Percentiles rank a stretch among this genome's conserved stretches.
These are phyloP conservation scores for Microctonus aethiopoides DNA, from an alignment of 2,888 invertebrate genomes.

Conservation along the genomic window DNA sequence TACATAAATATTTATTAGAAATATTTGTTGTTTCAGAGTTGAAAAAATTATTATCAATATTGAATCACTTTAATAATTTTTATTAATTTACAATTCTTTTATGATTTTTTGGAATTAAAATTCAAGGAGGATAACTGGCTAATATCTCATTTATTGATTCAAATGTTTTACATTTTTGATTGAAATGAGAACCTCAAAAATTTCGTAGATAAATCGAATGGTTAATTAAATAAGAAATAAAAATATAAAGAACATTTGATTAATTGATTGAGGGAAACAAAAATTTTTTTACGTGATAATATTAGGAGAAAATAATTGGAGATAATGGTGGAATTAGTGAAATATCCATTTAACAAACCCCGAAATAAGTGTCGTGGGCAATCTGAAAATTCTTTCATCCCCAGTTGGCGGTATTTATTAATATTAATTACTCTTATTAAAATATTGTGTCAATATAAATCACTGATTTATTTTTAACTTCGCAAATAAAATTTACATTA, in stretches of 20 bases:
- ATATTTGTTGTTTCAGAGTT: not conserved
- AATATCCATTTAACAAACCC: slow-evolving; percentile 28
- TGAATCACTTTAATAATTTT: not conserved
- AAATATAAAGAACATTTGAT: not conserved
- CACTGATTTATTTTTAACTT: not conserved
- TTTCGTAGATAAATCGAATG: not conserved
- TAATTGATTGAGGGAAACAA: not conserved
- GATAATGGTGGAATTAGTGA: slow-evolving; percentile 39
- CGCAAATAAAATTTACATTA: not conserved
- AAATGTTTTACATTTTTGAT: slow-evolving; percentile 10
- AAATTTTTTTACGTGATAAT: not conserved
- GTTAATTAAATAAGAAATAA: not conserved
- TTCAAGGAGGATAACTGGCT: not conserved
- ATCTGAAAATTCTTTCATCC: slow-evolving; percentile 26
- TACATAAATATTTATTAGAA: too few relatives aligned
- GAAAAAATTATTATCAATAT: not conserved
- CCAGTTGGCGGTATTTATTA: slow-evolving; percentile 35
- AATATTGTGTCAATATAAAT: not conserved
- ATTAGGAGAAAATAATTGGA: not conserved
- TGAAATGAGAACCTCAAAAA: slow-evolving; percentile 8
- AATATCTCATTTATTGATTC: not conserved
- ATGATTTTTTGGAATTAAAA: too few relatives aligned
- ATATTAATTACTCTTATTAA: not conserved
- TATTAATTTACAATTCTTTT: too few relatives aligned
- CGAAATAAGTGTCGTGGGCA: slow-evolving; percentile 9